Base-by-base conservation (phyloP, 2,888 invertebrate species). In the Drosophila kambysellisi region DNA sequence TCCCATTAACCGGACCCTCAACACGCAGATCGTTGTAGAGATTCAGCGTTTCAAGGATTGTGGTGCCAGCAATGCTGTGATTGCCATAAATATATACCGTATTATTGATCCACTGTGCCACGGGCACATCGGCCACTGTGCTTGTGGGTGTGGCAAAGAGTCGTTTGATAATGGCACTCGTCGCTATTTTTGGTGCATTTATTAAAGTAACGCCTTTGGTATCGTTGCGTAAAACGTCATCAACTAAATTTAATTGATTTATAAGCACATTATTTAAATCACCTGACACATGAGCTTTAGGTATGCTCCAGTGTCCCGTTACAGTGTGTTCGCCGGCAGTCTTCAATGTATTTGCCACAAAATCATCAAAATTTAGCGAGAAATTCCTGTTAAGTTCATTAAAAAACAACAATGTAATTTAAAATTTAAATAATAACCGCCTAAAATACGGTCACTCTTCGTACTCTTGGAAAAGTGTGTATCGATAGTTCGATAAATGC, bases 181-280 rank as follows among this genome's bases (percentile, higher is more conserved):
- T 56, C 0, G 77, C 56, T 0, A 6, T 39, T 67, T 85, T 85
- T 4, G 64, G 53, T 7, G 68, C 90, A 11, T 57, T 33, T 33
- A 87, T 59, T 41, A 94, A 94, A 2, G 92, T 94, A 1, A 95
- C 88, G 5, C 92, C 82, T 84, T 94, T 30, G 29, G 37, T 65
- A 25, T 79, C 57, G 57, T 92, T 91, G 51, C 93, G 93, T 75
- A 95, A 92, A 25, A 95, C 91, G 79, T 95, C 95, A 11, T 92
- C 92, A 17, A 92, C 85, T 33, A 95, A 91, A 91, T 94, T 93
- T 52, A 94, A 86, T 70, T 93, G 90, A 82, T 95, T 95, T 25
- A 95, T 92, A 7, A 81, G 87, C 0, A 93, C 92, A 43, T 90
- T 76, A 12, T 84, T 73, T 1, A 94, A 74, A 78, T 92, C 80